These are phyloP conservation scores for Timema podura DNA, from an alignment of 2,888 invertebrate genomes.

Conservation along the genomic window DNA sequence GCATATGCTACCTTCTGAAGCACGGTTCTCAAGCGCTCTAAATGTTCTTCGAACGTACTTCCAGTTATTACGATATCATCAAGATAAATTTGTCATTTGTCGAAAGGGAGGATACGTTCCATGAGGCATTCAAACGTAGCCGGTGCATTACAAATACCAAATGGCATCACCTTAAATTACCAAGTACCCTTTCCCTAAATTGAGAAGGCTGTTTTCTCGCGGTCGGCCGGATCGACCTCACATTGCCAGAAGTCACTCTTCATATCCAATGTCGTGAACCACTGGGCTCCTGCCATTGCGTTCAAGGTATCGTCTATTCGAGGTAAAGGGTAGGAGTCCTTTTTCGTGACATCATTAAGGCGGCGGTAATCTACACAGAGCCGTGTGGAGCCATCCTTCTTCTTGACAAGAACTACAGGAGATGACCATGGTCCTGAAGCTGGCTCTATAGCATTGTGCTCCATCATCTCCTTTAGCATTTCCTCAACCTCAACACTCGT, in stretches of 20 bases:
- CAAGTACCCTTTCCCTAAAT: neutral
- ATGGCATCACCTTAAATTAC: neutral
- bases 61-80: neutral
- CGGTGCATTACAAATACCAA: neutral
- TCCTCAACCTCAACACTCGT: neutral
- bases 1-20: neutral
- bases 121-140: neutral
- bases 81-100: neutral
- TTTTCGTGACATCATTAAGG: neutral
- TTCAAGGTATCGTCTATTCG: neutral
- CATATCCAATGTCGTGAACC: too few relatives aligned
- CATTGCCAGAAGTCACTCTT: neutral
- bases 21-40: neutral
- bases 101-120: too few relatives aligned
- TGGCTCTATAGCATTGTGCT: neutral
- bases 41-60: neutral
- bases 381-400: neutral
- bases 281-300: neutral
- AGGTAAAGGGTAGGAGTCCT: neutral
- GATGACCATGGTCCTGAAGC: neutral
- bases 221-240: neutral
- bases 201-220: neutral
- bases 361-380: neutral
- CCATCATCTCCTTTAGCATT: neutral
- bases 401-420: neutral